phyloP scores from a whole-genome alignment of 2,113 vertebrate genomes.

The Coreoperca whiteheadi region DNA sequence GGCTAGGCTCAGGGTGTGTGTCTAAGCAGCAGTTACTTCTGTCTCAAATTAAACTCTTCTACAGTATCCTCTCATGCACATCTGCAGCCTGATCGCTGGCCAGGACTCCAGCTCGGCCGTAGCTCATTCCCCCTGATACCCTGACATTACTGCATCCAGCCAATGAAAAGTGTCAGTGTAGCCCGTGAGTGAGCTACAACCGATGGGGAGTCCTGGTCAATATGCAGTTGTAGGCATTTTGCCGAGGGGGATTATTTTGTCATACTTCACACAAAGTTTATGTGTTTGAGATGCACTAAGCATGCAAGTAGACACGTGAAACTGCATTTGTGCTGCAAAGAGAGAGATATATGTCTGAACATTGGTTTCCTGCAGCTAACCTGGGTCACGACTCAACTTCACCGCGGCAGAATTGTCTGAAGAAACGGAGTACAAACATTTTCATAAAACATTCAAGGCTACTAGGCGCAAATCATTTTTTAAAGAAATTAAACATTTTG shows the following conservation, averaged over 20 bases:
- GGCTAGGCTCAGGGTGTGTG: constrained; percentile 57
- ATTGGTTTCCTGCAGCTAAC: not conserved
- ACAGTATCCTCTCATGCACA: not conserved
- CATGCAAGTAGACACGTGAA: not conserved
- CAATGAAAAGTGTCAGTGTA: constrained; percentile 20
- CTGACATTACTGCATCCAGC: constrained; percentile 39
- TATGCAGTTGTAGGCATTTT: not conserved
- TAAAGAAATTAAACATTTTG: not conserved
- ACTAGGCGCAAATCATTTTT: not conserved
- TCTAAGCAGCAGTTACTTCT: constrained; percentile 39
- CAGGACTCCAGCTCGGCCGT: constrained; percentile 10
- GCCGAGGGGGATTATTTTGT: not conserved
- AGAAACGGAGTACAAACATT: not conserved
- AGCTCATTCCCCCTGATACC: constrained; percentile 18
- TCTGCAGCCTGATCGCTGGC: constrained; percentile 2
- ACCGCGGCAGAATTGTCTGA: not conserved
- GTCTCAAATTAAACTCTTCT: constrained; percentile 14
- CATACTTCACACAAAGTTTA: not conserved
- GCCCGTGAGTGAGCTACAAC: constrained; percentile 25
- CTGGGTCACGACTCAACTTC: not conserved
- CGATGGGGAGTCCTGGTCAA: not conserved
- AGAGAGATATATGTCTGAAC: not conserved
- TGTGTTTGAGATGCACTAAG: not conserved
- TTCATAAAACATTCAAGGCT: not conserved
- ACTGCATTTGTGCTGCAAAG: not conserved